Conservation (phyloP, 2,113 vertebrate genomes). For the Lasiurus cinereus region DNA sequence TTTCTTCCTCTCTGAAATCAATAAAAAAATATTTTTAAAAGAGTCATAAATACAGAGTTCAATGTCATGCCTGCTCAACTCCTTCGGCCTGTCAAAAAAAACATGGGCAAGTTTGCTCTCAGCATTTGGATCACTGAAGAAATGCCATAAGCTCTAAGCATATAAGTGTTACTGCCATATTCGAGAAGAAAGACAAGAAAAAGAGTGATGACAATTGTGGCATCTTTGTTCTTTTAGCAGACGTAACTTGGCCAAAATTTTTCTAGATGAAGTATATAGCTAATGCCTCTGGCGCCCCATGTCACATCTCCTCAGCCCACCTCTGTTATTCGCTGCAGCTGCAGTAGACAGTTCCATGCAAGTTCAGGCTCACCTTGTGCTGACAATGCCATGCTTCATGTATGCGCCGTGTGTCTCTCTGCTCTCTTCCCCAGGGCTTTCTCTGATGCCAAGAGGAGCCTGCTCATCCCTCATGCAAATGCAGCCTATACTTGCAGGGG, state of each 20-base stretch:
- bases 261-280: neutral
- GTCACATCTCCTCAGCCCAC: conserved; percentile 44
- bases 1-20: too few species aligned
- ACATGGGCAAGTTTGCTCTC: neutral
- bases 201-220: conserved; percentile 5
- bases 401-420: neutral
- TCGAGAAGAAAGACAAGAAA: conserved; percentile 37
- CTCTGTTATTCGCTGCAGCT: neutral
- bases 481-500: neutral
- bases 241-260: neutral
- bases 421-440: neutral
- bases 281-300: conserved; percentile 12
- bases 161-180: conserved; percentile 43
- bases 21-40: too few species aligned
- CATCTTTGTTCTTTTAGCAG: conserved; percentile 47
- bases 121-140: conserved; percentile 61
- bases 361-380: conserved; percentile 59
- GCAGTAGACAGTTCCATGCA: neutral
- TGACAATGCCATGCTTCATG: neutral
- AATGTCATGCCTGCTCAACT: neutral
- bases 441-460: neutral
- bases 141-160: conserved; percentile 57
- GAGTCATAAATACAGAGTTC: neutral
- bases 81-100: conserved; percentile 31
- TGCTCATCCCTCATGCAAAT: neutral